Conservation (phyloP, 2,113 vertebrate species). For the Sylvicapra grimmia region DNA sequence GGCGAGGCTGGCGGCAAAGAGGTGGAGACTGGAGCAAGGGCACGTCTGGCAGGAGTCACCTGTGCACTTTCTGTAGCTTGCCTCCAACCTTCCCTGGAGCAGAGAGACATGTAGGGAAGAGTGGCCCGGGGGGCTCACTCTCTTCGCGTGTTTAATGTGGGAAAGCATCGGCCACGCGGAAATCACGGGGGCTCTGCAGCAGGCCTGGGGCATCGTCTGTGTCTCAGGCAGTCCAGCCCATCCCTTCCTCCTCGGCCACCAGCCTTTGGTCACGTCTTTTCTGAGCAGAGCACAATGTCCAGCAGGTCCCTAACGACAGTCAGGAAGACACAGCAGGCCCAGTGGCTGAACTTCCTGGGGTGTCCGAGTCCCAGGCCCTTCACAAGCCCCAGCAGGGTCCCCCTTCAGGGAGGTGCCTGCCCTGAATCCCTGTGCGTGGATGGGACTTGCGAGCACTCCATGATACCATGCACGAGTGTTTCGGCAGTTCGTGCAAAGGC, state of each 20-base stretch:
- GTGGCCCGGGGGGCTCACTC: neutral
- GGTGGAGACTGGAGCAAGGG: neutral
- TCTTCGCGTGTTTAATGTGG: neutral
- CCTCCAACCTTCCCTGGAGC: neutral
- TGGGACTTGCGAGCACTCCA: neutral
- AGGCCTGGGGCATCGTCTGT: too few relatives aligned
- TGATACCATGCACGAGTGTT: rapidly evolving
- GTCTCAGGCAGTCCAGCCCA: neutral
- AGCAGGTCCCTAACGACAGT: neutral
- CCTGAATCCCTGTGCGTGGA: neutral
- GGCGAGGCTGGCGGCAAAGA: neutral
- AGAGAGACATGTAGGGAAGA: neutral
- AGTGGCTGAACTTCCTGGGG: neutral
- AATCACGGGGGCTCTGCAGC: neutral
- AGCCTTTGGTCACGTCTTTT: neutral
- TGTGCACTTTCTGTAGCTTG: neutral
- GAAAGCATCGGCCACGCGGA: neutral
- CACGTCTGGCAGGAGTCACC: neutral
- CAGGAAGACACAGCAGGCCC: neutral
- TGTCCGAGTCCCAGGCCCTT: neutral
- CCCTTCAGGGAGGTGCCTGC: too few relatives aligned
- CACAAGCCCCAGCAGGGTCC: neutral
- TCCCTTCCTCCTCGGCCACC: too few relatives aligned
- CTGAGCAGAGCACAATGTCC: neutral
- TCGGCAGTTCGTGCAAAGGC: neutral